A percentile compares a stretch with the other conserved stretches of the same genome.
Conservation (phyloP, 2,888 invertebrate species). For the Leptarthrus brevirostris region DNA sequence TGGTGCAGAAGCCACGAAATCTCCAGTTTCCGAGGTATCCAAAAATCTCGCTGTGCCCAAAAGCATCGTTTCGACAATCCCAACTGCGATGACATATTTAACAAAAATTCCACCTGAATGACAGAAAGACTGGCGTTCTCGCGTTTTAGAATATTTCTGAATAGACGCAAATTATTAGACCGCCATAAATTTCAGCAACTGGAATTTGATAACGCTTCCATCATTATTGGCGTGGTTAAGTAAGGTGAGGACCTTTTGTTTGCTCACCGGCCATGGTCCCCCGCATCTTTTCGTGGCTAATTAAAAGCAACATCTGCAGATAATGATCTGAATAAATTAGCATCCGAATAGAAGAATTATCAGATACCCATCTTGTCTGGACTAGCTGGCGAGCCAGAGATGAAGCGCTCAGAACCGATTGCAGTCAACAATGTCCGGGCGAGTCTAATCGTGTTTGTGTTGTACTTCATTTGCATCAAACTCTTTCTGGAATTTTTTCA, state of each 20-base stretch:
- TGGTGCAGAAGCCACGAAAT: slow-evolving; percentile 1
- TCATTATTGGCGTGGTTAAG: slow-evolving; percentile 11
- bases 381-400: background rate
- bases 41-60: background rate
- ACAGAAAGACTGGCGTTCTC: background rate
- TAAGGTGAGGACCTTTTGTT: background rate
- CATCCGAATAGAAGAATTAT: slow-evolving; percentile 48
- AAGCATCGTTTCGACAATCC: slow-evolving; percentile 2
- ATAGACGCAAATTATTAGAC: slow-evolving; percentile 45
- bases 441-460: slow-evolving; percentile 25
- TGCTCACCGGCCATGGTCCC: background rate
- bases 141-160: slow-evolving; percentile 16
- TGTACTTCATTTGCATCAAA: slow-evolving; percentile 35
- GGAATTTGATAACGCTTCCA: slow-evolving; percentile 27
- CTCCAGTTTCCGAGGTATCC: background rate
- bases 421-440: slow-evolving; percentile 1
- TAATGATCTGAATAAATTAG: slow-evolving; percentile 49
- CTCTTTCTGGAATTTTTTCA: slow-evolving; percentile 14
- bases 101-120: slow-evolving; percentile 12
- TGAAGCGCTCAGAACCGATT: background rate
- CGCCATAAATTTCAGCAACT: slow-evolving; percentile 36
- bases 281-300: slow-evolving; percentile 41
- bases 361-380: slow-evolving; percentile 31
- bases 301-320: slow-evolving; percentile 47
- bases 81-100: slow-evolving; percentile 23